Evolutionary conservation across 2,888 invertebrate genomes (phyloP).

Genomic region (Lysandra bellargus): DNA sequence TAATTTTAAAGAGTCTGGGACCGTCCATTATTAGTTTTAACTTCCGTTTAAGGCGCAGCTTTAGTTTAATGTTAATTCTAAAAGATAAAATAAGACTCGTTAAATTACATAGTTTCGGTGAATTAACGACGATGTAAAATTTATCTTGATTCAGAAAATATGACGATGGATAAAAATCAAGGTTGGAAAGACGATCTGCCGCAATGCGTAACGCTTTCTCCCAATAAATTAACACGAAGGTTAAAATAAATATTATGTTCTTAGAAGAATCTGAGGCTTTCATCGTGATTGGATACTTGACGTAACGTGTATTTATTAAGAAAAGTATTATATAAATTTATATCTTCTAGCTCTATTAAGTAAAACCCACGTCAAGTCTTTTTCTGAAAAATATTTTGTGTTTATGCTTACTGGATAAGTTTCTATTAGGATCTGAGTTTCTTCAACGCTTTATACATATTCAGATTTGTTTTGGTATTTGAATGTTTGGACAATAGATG

Average conservation of each 20-base stretch:
- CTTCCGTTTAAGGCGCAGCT: background rate
- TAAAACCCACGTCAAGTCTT: background rate
- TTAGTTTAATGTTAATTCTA: no score
- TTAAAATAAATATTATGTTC: constrained; percentile 47
- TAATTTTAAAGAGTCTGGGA: background rate
- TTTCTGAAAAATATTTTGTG: background rate
- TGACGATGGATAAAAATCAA: constrained; percentile 42
- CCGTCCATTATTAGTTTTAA: background rate
- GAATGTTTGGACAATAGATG: background rate
- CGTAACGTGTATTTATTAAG: background rate
- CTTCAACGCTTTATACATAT: background rate
- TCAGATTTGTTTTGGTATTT: background rate
- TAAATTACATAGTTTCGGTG: no score
- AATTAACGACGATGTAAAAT: background rate
- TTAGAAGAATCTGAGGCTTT: constrained; percentile 32
- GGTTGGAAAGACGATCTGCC: constrained; percentile 52
- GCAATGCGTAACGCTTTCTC: constrained; percentile 60
- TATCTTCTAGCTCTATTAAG: background rate
- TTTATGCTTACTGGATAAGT: background rate
- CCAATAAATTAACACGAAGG: constrained; percentile 59
- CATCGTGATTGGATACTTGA: constrained; percentile 21
- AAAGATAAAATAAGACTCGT: no score
- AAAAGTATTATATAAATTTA: background rate
- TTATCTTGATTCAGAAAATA: background rate
- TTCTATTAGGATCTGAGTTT: background rate